Conservation (phyloP, 1,140 invertebrate species). For the Solenopsis fugax region DNA sequence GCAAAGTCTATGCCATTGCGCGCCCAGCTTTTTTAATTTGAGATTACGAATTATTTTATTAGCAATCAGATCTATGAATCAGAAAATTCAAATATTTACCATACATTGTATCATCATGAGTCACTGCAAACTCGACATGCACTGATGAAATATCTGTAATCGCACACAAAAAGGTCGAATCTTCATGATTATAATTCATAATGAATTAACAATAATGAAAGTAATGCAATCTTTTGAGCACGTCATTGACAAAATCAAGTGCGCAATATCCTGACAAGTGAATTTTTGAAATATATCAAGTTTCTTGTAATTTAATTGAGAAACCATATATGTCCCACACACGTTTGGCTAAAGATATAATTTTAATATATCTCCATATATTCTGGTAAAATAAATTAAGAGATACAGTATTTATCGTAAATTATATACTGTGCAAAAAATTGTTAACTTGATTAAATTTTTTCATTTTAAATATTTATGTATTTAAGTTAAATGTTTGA, state of each 20-base stretch:
- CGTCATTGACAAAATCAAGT: background rate
- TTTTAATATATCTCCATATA: background rate
- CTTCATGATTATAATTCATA: background rate
- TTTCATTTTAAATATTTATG: no score
- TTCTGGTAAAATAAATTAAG: background rate
- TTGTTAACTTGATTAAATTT: no score
- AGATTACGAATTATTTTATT: background rate
- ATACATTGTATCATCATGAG: background rate
- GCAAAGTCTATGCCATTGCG: background rate
- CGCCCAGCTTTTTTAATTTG: background rate
- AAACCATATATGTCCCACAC: background rate
- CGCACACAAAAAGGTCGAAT: background rate
- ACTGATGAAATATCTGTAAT: background rate
- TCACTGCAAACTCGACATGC: background rate
- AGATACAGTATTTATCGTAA: background rate
- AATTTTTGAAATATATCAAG: background rate
- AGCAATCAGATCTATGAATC: background rate
- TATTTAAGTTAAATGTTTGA: no score
- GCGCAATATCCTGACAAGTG: no score
- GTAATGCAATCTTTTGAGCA: background rate
- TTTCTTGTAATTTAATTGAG: background rate
- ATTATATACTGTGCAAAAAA: no score
- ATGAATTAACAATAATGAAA: background rate
- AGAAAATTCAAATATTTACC: background rate
- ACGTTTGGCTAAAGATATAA: background rate